Conservation (phyloP, 2,797 vertebrate species). For the Ciconia nigra region DNA sequence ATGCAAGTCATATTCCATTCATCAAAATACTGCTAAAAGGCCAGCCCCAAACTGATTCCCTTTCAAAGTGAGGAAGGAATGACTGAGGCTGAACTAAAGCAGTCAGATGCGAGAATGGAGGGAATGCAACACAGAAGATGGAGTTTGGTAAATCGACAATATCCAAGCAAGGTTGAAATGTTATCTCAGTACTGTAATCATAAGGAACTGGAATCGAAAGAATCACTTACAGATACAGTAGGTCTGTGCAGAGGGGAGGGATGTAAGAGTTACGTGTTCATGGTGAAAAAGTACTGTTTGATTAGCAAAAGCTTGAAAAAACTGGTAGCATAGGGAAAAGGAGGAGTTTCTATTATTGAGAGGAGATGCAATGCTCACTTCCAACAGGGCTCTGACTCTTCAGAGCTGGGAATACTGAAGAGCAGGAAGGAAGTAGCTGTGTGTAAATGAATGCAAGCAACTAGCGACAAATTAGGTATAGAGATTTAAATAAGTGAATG, state of each 20-base stretch:
- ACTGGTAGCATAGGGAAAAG: background rate
- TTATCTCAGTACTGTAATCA: background rate
- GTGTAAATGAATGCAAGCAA: background rate
- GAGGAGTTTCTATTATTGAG: background rate
- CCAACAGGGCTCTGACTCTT: background rate
- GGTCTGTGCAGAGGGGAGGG: background rate
- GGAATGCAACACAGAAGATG: accelerated
- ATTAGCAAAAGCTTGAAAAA: background rate
- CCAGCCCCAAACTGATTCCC: background rate
- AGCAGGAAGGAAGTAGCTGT: background rate
- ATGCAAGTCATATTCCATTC: background rate
- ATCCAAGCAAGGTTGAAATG: background rate
- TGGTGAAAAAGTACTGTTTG: background rate
- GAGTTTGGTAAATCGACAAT: background rate
- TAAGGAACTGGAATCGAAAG: background rate
- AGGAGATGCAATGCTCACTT: background rate
- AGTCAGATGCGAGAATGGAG: background rate
- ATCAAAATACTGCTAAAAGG: background rate
- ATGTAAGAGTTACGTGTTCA: accelerated
- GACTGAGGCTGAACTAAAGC: background rate
- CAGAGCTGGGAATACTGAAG: background rate
- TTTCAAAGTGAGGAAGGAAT: background rate
- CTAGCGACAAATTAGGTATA: background rate
- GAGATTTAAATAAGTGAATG: background rate
- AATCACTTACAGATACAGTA: background rate